Evolutionary conservation across 2,113 vertebrate genomes (phyloP), one percentile per base, ranked within the genome.

Genomic region (Tupaia chinensis): DNA sequence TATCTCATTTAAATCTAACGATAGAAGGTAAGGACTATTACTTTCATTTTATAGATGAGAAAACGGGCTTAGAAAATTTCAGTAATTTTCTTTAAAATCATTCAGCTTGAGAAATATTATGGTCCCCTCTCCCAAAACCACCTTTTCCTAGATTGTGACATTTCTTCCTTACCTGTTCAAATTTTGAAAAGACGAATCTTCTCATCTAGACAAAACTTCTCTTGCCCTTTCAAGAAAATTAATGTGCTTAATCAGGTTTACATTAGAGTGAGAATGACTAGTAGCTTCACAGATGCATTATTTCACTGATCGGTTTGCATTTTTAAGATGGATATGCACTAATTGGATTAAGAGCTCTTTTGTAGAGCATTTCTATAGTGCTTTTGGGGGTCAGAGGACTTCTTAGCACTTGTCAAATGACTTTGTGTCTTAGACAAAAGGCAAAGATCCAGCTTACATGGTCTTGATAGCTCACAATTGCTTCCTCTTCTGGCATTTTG

Each of bases 1-100:
- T 34, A 87, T 87, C 29, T 54, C 32, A 87, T 87, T 87, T 83
- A 76, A 86, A 70, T 72, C 74, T 85, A 79, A 72, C 17, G 16
- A 32, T 69, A 82, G 53, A 63, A 5, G 13, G 3, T 61, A 66
- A 22, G 22, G 84, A 63, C 11, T 61, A 27, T n/a, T 66, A 61
- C 0, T 7, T 19, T 78, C 19, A 78, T 88, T 72, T 84, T 81
- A 58, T 0, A 22, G 27, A 72, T 58, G 12, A 92, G 9, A n/a
- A 72, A 58, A 12, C 69, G 54, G 15, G 9, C 22, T 73, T 77
- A 77, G 77, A 93, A 76, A 77, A 92, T 77, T 61, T 66, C 63
- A 34, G 22, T 44, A 44, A 44, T 80, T 89, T 88, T 92, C 32
- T 73, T 68, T 70, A 85, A 17, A 16, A 15, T 74, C 27, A 20